phyloP scores from a whole-genome alignment of 2,113 vertebrate species.

The Tretioscincus oriximinensis region DNA sequence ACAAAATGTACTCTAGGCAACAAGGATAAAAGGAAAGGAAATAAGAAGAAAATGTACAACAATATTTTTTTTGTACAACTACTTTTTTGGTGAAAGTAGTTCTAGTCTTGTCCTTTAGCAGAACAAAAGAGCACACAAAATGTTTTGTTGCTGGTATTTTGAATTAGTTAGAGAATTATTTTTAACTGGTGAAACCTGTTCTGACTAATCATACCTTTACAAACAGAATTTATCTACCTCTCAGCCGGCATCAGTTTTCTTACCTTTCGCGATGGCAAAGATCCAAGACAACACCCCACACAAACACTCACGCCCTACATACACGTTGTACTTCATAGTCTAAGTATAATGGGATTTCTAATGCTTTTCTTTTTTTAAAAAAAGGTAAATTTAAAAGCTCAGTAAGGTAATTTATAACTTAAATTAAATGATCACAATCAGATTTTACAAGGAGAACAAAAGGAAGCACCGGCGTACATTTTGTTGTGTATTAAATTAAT shows the following conservation, averaged over 20 bases:
- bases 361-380: accelerated
- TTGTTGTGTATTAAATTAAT: neutral
- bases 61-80: too few relatives aligned
- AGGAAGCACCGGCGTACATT: neutral
- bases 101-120: neutral
- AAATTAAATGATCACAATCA: neutral
- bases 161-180: neutral
- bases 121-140: neutral
- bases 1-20: neutral
- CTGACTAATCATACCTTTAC: accelerated
- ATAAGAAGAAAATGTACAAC: neutral
- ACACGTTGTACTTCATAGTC: neutral
- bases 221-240: accelerated
- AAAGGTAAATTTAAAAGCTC: neutral
- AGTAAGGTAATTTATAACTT: neutral
- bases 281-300: neutral
- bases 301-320: accelerated
- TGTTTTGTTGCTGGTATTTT: neutral
- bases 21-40: neutral
- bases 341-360: neutral
- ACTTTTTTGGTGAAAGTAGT: neutral
- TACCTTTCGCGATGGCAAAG: accelerated
- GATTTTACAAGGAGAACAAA: neutral
- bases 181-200: neutral
- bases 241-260: neutral